Base-by-base conservation (phyloP, 2,113 vertebrate genomes). In the Gyps fulvus region DNA sequence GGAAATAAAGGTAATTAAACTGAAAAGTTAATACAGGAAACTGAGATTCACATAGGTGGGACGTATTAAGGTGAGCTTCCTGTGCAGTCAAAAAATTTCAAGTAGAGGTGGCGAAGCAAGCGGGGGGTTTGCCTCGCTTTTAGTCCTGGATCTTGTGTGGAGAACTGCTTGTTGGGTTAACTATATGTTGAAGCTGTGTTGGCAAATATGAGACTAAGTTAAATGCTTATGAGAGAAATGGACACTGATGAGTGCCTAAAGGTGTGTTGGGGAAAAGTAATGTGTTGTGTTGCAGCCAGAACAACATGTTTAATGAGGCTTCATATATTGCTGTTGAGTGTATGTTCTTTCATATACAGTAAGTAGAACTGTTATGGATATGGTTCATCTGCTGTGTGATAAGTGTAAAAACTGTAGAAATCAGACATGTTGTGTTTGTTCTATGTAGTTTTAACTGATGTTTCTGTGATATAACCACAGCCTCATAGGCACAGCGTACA, bases 121-220 rank as follows among this genome's bases (percentile, higher is more conserved):
- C 11, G 31, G 8, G 10, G 2, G 0, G 13, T 3, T 79, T 42
- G 14, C 25, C 40, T 69, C n/a, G 23, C 7, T 67, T 85, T 85
- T 20, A 11, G 3, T 81, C 11, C 29, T 50, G 31, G 18, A 36
- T 76, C 20, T 76, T 22, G 7, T 34, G 13, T 54, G 27, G 47
- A 34, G 13, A 71, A 4, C 16, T 0, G 1, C 47, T 57, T 0
- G 0, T 14, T 26, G 34, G 9, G 6, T 61, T 61, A 59, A 19
- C 4, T 32, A 0, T 55, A 12, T 45, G 20, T 66, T 69, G 45
- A 65, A 86, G 29, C 11, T 47, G 1, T 18, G 11, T 38, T 52
- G 61, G 31, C 34, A 89, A 40, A 6, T 50, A 9, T 0, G 18
- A 78, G 59, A 17, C 20, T 4, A 17, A 34, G 14, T 25, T 45